Percentiles rank a stretch among this genome's conserved stretches.
Evolutionary conservation across 2,113 vertebrate species (phyloP).

Genomic region (Petrocephalus microphthalmus): DNA sequence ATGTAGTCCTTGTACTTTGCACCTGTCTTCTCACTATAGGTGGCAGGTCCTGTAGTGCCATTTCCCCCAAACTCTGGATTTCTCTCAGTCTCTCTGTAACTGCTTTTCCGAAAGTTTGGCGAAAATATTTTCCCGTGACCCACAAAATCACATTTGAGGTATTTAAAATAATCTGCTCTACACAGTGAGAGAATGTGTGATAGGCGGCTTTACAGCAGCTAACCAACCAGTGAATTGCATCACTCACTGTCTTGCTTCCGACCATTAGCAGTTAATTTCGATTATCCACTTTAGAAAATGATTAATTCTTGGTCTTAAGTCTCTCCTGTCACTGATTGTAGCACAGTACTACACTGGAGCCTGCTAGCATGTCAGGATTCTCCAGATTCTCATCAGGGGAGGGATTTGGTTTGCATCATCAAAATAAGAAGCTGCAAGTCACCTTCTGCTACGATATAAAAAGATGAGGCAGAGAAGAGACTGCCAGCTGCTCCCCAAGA

Average conservation of each 20-base stretch:
- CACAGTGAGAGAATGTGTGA: background rate
- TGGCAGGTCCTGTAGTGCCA: background rate
- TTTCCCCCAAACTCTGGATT: background rate
- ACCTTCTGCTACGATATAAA: slow-evolving; percentile 8
- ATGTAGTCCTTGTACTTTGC: too few species aligned
- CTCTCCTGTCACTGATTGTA: background rate
- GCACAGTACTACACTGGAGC: background rate
- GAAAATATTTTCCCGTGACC: background rate
- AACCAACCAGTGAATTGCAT: background rate
- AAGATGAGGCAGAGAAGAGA: background rate
- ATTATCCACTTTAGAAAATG: background rate
- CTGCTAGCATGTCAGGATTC: slow-evolving; percentile 17
- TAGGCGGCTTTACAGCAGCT: background rate
- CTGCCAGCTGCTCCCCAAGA: background rate
- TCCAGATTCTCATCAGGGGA: slow-evolving; percentile 53
- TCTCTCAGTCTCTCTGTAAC: background rate
- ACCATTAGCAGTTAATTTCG: background rate
- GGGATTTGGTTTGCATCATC: slow-evolving; percentile 56
- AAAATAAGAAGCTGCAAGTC: slow-evolving; percentile 54
- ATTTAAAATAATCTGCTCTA: background rate
- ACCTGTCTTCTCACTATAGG: too few species aligned
- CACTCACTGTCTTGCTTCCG: background rate
- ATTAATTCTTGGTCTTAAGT: background rate
- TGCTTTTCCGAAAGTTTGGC: background rate
- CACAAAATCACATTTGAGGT: background rate